Percentiles rank a stretch among this genome's conserved stretches.
Evolutionary conservation across 2,888 invertebrate species (phyloP).

Genomic region (Rhamnusium bicolor): DNA sequence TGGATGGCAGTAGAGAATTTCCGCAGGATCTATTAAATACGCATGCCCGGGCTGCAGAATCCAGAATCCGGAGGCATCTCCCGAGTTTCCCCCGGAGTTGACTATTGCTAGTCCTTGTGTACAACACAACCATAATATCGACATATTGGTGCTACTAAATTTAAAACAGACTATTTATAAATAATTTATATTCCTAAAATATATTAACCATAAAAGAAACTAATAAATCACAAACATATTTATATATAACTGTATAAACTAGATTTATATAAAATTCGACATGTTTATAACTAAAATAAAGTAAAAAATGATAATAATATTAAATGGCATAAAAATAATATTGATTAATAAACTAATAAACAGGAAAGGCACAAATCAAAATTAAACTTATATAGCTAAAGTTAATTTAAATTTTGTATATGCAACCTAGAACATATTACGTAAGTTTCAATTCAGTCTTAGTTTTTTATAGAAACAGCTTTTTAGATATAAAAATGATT

Average conservation of each 20-base stretch:
- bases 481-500: conserved; percentile 3
- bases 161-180: conserved; percentile 46
- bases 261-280: conserved; percentile 12
- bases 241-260: conserved; percentile 8
- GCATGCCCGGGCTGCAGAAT: conserved; percentile 63
- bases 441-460: conserved; percentile 14
- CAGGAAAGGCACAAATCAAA: conserved; percentile 6
- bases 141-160: conserved; percentile 62
- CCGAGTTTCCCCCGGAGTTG: conserved; percentile 58
- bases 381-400: neutral
- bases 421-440: conserved; percentile 15
- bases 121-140: conserved; percentile 60
- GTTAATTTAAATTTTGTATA: neutral
- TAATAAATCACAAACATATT: conserved; percentile 13
- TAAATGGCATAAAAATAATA: neutral
- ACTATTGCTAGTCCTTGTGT: conserved; percentile 56
- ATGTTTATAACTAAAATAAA: conserved; percentile 8
- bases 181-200: conserved; percentile 34
- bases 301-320: neutral
- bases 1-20: conserved; percentile 10
- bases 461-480: conserved; percentile 13
- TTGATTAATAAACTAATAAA: neutral
- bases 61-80: conserved; percentile 61
- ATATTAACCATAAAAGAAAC: conserved; percentile 36
- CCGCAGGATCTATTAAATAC: conserved; percentile 34